Evolutionary conservation across 2,888 invertebrate species (phyloP).

Genomic region (Abrostola triplasia): DNA sequence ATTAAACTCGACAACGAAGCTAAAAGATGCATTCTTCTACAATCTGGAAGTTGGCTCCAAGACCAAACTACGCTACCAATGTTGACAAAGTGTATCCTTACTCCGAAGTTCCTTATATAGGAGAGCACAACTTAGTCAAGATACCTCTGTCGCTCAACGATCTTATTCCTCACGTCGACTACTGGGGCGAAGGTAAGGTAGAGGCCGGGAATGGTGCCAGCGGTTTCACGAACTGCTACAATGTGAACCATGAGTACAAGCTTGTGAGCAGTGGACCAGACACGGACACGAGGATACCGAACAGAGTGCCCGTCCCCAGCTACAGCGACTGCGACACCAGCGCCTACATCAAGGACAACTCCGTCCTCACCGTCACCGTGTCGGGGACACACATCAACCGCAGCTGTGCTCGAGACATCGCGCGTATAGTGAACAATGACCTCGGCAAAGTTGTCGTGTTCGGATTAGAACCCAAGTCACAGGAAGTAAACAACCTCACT

Average conservation of each 20-base stretch:
- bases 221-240: slow-evolving; percentile 63
- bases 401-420: slow-evolving; percentile 62
- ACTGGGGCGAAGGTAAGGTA: slow-evolving; percentile 68
- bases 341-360: slow-evolving; percentile 59
- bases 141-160: slow-evolving; percentile 47
- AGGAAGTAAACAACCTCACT: slow-evolving; percentile 51
- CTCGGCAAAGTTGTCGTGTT: slow-evolving; percentile 59
- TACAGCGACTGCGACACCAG: slow-evolving; percentile 60
- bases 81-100: slow-evolving; percentile 61
- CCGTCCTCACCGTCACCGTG: slow-evolving; percentile 60
- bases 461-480: slow-evolving; percentile 46
- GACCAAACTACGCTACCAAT: slow-evolving; percentile 60
- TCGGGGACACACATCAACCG: slow-evolving; percentile 59
- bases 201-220: slow-evolving; percentile 33
- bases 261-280: slow-evolving; percentile 63
- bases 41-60: slow-evolving; percentile 36
- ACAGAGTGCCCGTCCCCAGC: slow-evolving; percentile 62
- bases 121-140: slow-evolving; percentile 60
- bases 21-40: slow-evolving; percentile 19
- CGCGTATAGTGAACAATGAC: slow-evolving; percentile 57
- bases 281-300: slow-evolving; percentile 61
- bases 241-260: slow-evolving; percentile 62
- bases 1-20: background rate
- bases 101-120: slow-evolving; percentile 65
- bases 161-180: slow-evolving; percentile 61